phyloP scores from a whole-genome alignment of 2,797 vertebrate species.

The Rhadinocentrus ornatus region DNA sequence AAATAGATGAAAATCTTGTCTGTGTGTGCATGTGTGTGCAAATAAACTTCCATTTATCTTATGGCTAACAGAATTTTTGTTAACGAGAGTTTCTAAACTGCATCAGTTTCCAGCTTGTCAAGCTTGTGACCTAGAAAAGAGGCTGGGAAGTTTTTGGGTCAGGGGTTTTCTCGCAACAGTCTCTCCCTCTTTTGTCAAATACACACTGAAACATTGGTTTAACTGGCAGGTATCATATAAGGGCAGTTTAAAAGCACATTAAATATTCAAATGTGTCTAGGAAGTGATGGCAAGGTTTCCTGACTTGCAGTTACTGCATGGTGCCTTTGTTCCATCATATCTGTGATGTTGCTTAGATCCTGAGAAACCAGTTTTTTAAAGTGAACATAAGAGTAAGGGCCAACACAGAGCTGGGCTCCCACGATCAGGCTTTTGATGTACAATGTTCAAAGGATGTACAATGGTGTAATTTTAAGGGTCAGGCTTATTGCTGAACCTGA shows the following conservation, averaged over 20 bases:
- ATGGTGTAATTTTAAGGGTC: conserved; percentile 39
- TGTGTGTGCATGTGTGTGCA: background rate
- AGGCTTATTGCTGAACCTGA: conserved; percentile 19
- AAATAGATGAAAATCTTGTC: conserved; percentile 28
- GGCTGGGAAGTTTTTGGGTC: conserved; percentile 51
- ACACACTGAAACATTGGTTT: conserved; percentile 3
- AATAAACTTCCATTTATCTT: conserved; percentile 28
- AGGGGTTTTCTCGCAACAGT: conserved; percentile 28
- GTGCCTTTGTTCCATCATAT: conserved; percentile 55
- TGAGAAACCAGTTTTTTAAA: conserved; percentile 31
- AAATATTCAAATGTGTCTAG: conserved; percentile 74
- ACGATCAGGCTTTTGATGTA: conserved; percentile 10
- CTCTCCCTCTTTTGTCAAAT: background rate
- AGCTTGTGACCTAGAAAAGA: conserved; percentile 59
- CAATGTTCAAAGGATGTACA: no score
- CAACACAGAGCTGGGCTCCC: conserved; percentile 30
- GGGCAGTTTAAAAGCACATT: conserved; percentile 60
- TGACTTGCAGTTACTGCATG: conserved; percentile 42
- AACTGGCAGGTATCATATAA: conserved; percentile 42
- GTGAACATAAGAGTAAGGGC: conserved; percentile 28
- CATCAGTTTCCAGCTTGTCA: conserved; percentile 31
- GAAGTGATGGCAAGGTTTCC: conserved; percentile 57
- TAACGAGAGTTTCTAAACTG: conserved; percentile 37
- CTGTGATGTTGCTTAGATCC: conserved; percentile 42
- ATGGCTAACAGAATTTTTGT: conserved; percentile 30